A percentile compares a stretch with the other conserved stretches of the same genome.
Evolutionary conservation across 2,113 vertebrate species (phyloP).

Genomic region (Cyanistes caeruleus): DNA sequence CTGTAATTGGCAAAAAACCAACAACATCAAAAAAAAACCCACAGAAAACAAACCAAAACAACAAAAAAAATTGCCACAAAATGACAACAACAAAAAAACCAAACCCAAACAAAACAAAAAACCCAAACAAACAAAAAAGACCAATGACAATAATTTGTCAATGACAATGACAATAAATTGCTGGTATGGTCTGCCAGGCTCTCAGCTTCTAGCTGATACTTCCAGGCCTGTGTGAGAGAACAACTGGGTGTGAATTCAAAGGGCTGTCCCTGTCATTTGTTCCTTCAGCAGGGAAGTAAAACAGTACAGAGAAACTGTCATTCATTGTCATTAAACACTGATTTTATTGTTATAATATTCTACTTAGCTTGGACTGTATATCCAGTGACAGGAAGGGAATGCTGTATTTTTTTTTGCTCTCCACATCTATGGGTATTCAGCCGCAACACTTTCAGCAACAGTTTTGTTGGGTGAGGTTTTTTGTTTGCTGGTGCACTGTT

Average conservation of each 20-base stretch:
- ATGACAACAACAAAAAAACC: too few relatives aligned
- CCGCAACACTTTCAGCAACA: background rate
- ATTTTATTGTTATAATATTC: background rate
- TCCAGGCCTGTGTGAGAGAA: background rate
- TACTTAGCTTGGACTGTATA: background rate
- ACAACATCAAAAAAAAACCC: too few relatives aligned
- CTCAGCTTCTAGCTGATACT: background rate
- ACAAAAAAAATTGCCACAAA: too few relatives aligned
- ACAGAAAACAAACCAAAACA: too few relatives aligned
- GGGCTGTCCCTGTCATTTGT: background rate
- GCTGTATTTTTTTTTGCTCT: background rate
- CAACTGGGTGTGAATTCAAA: background rate
- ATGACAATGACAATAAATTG: background rate
- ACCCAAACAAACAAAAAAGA: too few relatives aligned
- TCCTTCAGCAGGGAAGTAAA: background rate
- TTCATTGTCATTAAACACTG: background rate
- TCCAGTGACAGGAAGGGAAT: background rate
- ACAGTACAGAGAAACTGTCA: background rate
- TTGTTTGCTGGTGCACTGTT: background rate
- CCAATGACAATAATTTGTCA: too few relatives aligned
- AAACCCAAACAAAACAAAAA: too few relatives aligned
- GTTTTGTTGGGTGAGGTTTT: background rate
- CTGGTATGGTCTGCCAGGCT: background rate
- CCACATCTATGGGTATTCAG: background rate
- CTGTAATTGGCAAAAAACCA: background rate